Evolutionary conservation across 2,888 invertebrate genomes (phyloP).

Genomic region (Philonicus albiceps): DNA sequence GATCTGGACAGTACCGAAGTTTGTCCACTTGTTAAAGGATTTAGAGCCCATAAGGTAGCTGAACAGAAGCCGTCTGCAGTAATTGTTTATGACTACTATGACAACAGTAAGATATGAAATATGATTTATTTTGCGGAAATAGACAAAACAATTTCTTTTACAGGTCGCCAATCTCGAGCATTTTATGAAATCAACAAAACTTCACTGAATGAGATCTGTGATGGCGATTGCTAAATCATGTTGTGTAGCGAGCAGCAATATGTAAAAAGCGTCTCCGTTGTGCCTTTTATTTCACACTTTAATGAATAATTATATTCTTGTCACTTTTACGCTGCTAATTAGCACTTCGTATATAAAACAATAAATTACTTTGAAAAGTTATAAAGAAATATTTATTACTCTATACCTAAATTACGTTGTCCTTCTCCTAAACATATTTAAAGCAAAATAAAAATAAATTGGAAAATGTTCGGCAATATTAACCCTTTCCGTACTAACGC

Average conservation of each 20-base stretch:
- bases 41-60: constrained; percentile 83
- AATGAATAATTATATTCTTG: neutral
- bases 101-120: constrained; percentile 80
- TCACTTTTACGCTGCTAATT: neutral
- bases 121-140: neutral
- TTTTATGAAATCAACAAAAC: constrained; percentile 21
- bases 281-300: neutral
- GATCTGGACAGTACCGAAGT: constrained; percentile 70
- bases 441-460: too few relatives aligned
- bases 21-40: constrained; percentile 86
- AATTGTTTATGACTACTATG: constrained; percentile 88
- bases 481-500: too few relatives aligned
- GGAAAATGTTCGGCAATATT: too few relatives aligned
- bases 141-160: neutral
- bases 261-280: neutral
- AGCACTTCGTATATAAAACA: neutral
- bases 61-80: constrained; percentile 87
- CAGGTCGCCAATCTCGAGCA: neutral
- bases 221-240: neutral
- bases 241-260: neutral
- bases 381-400: neutral
- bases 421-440: too few relatives aligned
- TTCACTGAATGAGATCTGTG: constrained; percentile 16
- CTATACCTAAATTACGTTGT: neutral
- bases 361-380: neutral